Evolutionary conservation across 1,140 invertebrate species (phyloP), one percentile per base, ranked within the genome.

Genomic region (Aphelenchoides avenae): DNA sequence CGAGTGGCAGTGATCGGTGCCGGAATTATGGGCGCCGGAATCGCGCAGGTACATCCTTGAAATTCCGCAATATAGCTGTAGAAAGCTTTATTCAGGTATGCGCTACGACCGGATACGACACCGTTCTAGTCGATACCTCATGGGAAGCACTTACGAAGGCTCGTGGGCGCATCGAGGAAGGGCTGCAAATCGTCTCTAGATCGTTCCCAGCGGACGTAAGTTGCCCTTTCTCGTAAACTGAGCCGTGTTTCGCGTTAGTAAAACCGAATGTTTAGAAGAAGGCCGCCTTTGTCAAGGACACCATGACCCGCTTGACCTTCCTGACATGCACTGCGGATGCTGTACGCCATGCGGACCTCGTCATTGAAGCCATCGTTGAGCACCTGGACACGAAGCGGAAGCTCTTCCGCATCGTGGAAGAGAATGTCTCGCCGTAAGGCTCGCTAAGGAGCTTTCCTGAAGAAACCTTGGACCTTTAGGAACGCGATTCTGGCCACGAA

Each of bases 1-100:
- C n/a, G n/a, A n/a, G 84, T 91, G 26, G 87, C 87, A 11, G 83
- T 91, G 37, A 85, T 91, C 63, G 89, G 89, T 22, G 85, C 87
- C 60, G 89, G 89, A 20, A 76, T 89, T 1, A 91, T 91, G 87
- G 87, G 87, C 15, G 84, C 86, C 37, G 86, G 86, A 29, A 91
- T 91, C 73, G 88, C 89, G 48, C 88, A 92, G 84, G 87, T 88
- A 60, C 9, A 22, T 59, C 13, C 30, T 60, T 13, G 18, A 18
- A 13, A 36, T 36, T 36, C 18, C 11, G 11, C 34, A 36, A 13
- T 13, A 18, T 13, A 36, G 18, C 18, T 36, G 34, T 36, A 36
- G 34, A 11, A 44, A 18, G 15, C 15, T 46, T 15, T 46, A 46
- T 22, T 22, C 3, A 50, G 48, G 50, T 52, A 13, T 18, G 11